Evolutionary conservation across 30 jellyfish, hydroid and myxozoan genomes (phyloP), one percentile per base, ranked within the genome.

Genomic region (Euphysa ruthae): DNA sequence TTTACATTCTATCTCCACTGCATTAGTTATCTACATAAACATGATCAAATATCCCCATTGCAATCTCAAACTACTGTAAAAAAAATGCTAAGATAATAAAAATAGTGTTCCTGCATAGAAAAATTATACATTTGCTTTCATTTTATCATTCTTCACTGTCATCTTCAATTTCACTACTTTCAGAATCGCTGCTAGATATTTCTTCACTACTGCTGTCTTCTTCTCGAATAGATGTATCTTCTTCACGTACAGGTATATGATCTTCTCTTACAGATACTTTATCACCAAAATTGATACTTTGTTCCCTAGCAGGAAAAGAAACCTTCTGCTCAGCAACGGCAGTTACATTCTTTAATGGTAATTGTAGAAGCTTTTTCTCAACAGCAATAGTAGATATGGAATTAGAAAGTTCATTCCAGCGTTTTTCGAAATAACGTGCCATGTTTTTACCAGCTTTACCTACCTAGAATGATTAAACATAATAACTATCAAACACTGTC

Each of bases 381-480:
- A 21, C 64, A 4, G 79, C 10, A 15, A n/a, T n/a, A n/a, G n/a
- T n/a, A n/a, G n/a, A n/a, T n/a, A n/a, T n/a, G n/a, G n/a, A n/a
- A 19, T 43, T n/a, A 24, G 27, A 32, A 23, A 88, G 78, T 21
- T 88, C 93, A 0, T 76, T 31, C 98, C 98, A 90, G 13, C 95
- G 60, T 50, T 81, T 81, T 34, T 90, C 98, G 49, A 90, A 81
- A 78, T 42, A 90, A 35, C 73, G 71, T 15, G 81, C 49, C 98
- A 90, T 90, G 6, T 74, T 49, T 68, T 90, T 82, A 8, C 98
- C 98, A 29, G 98, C 98, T 65, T 69, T 79, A 26, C 98, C 98
- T 58, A 90, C 98, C 98, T 90, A 55, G 16, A 27, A 46, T 38
- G n/a, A n/a, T n/a, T n/a, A n/a, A n/a, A n/a, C n/a, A n/a, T n/a